Percentiles rank a stretch among this genome's conserved stretches.
Evolutionary conservation across 2,797 vertebrate species (phyloP).

Genomic region (Tapirus indicus): DNA sequence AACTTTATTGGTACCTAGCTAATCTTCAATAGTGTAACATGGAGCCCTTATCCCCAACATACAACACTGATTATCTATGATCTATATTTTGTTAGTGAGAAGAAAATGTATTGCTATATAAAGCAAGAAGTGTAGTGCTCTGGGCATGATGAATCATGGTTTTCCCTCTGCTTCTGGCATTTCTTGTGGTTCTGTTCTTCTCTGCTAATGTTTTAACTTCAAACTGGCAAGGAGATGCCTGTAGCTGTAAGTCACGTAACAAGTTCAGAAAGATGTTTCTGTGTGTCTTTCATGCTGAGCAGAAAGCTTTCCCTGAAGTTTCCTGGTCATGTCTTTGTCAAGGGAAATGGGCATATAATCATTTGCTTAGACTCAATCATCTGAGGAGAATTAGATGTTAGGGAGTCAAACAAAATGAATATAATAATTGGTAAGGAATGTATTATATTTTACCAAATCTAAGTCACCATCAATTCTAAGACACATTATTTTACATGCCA

Average conservation of each 20-base stretch:
- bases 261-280: not conserved
- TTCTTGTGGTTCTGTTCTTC: not conserved
- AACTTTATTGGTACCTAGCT: not conserved
- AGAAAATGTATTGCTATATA: not conserved
- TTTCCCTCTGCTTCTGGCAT: not conserved
- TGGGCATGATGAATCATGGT: not conserved
- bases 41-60: not conserved
- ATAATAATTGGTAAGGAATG: not conserved
- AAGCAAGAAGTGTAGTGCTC: not conserved
- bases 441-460: conserved; percentile 27
- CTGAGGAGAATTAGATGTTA: not conserved
- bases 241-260: not conserved
- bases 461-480: conserved; percentile 44
- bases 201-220: not conserved
- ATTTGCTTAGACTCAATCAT: conserved; percentile 24
- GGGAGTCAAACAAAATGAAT: not conserved
- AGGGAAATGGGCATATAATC: not conserved
- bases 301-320: not conserved
- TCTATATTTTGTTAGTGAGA: not conserved
- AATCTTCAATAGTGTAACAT: not conserved
- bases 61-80: not conserved
- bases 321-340: not conserved
- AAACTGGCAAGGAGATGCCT: not conserved
- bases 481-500: conserved; percentile 40
- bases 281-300: not conserved